Evolutionary conservation across 2,113 vertebrate genomes (phyloP), one percentile per base, ranked within the genome.

Genomic region (Sinocyclocheilus maitianheensis): DNA sequence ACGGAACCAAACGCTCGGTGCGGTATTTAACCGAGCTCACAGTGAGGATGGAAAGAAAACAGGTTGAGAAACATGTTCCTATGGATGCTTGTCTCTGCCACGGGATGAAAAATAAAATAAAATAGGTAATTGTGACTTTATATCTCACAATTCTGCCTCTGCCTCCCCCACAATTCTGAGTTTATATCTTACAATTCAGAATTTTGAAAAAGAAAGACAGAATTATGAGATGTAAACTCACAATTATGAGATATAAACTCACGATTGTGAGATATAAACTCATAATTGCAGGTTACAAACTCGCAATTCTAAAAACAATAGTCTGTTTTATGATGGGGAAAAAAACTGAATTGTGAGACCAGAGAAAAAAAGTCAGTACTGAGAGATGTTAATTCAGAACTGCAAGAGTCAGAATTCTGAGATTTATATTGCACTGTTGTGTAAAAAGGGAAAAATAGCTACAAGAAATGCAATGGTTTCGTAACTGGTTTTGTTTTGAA

Each of bases 1-100:
- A 79, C 12, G 67, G 22, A 76, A 81, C 55, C 60, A 53, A 48
- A 51, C 22, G 55, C 18, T n/a, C 34, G 6, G 53, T 63, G 75
- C 11, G 51, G 46, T 78, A 48, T 85, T 51, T 85, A 12, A 74
- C 20, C 22, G 48, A 83, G 53, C 63, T 30, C 37, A 40, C 30
- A 37, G 48, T 24, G 34, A 74, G 75, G 62, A 18, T 79, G n/a
- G 74, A 84, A 60, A 86, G 2, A 60, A 77, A 77, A 51, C 46
- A 53, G 22, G 11, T 12, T 43, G 40, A 46, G 20, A 46, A 75
- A 75, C 4, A 48, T 30, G 24, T 30, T 12, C 3, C 10, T 26
- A 8, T 8, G 18, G 18, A 58, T 0, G 16, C 16, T 55, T 55
- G 53, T 18, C 16, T 55, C 53, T 55, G 22, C 62, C 62, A 65